Conservation (phyloP, 2,797 vertebrate species). For the Cirrhinus molitorella region DNA sequence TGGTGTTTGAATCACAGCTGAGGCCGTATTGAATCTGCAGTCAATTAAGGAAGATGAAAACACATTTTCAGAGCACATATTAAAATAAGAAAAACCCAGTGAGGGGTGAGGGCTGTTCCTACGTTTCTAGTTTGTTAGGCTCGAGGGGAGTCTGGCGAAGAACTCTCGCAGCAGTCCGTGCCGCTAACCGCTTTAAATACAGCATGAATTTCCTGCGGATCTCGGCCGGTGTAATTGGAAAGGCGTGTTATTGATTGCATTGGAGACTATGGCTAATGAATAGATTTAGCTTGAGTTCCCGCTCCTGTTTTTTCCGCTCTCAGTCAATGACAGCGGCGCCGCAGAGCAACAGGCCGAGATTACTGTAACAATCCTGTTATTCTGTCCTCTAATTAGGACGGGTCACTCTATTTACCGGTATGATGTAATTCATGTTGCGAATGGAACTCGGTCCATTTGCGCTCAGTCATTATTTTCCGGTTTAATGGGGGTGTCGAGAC, state of each 20-base stretch:
- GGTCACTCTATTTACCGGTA: constrained; percentile 41
- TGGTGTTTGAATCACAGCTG: constrained; percentile 37
- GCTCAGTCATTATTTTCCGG: constrained; percentile 49
- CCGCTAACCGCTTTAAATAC: constrained; percentile 59
- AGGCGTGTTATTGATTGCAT: constrained; percentile 66
- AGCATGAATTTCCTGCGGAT: constrained; percentile 57
- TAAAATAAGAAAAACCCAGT: constrained; percentile 30
- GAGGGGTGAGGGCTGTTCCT: constrained; percentile 21
- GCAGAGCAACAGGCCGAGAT: constrained; percentile 45
- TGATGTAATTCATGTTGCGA: constrained; percentile 46
- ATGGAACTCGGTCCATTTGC: constrained; percentile 36
- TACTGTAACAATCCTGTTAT: constrained; percentile 32
- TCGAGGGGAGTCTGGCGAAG: constrained; percentile 46
- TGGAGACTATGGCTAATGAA: constrained; percentile 63
- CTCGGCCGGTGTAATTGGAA: constrained; percentile 58
- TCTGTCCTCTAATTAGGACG: constrained; percentile 37
- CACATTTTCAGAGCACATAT: constrained; percentile 30
- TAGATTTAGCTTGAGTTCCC: constrained; percentile 46
- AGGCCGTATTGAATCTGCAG: constrained; percentile 37
- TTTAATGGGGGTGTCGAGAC: constrained; percentile 45
- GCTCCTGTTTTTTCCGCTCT: constrained; percentile 31
- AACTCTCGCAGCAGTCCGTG: constrained; percentile 51
- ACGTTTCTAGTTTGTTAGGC: constrained; percentile 21
- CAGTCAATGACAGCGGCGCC: constrained; percentile 39
- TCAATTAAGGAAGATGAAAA: constrained; percentile 50